A percentile compares a stretch with the other conserved stretches of the same genome.
Conservation (phyloP, 1,140 invertebrate species). For the Drosophila navojoa region DNA sequence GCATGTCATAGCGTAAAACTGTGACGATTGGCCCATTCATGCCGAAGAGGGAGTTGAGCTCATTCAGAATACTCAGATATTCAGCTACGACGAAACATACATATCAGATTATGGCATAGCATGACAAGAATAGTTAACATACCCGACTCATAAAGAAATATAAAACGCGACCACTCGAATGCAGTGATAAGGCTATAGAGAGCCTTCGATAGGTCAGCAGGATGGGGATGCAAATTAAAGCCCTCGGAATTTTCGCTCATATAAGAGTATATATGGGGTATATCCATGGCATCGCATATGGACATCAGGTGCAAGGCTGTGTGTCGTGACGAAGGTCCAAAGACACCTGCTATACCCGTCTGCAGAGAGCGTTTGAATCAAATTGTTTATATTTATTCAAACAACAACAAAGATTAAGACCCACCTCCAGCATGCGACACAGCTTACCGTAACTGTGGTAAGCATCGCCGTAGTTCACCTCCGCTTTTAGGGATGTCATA, state of each 20-base stretch:
- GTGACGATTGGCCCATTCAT: conserved; percentile 85
- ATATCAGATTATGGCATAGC: not conserved
- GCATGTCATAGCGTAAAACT: conserved; percentile 85
- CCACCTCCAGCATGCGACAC: conserved; percentile 84
- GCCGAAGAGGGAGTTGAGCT: conserved; percentile 89
- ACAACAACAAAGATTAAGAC: not conserved
- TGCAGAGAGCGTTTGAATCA: conserved; percentile 37
- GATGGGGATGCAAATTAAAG: conserved; percentile 95
- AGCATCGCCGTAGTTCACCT: conserved; percentile 80
- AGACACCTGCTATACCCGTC: conserved; percentile 90
- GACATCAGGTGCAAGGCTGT: conserved; percentile 91
- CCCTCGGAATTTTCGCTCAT: conserved; percentile 86
- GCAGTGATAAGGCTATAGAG: conserved; percentile 90
- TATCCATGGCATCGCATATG: conserved; percentile 93
- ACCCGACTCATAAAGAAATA: conserved; percentile 92
- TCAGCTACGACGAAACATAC: conserved; percentile 83
- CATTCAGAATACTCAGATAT: conserved; percentile 89
- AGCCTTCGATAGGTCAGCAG: conserved; percentile 88
- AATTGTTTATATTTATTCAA: not conserved
- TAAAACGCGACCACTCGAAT: conserved; percentile 93
- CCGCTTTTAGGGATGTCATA: conserved; percentile 57
- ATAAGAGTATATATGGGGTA: conserved; percentile 92
- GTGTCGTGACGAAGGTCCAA: conserved; percentile 90
- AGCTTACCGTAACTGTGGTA: conserved; percentile 81
- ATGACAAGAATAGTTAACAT: conserved; percentile 33